These are phyloP conservation scores for Acanthurus leucopareius DNA, from an alignment of 2,797 vertebrate species.

Conservation along the genomic window DNA sequence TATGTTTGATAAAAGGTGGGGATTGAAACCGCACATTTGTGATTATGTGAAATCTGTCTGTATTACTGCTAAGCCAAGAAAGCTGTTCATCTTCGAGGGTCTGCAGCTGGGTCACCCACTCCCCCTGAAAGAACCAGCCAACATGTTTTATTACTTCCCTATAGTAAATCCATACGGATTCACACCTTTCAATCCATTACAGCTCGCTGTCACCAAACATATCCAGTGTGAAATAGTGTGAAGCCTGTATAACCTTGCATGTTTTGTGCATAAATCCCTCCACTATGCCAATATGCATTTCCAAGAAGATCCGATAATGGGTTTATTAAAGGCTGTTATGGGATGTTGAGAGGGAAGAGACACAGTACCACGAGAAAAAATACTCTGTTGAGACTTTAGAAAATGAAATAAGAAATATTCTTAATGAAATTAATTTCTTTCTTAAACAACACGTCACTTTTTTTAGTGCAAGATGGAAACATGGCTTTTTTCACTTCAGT, in stretches of 20 bases:
- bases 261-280: slow-evolving; percentile 61
- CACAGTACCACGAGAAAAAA: slow-evolving; percentile 8
- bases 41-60: slow-evolving; percentile 52
- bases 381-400: neutral
- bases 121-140: slow-evolving; percentile 24
- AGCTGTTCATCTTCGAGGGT: slow-evolving; percentile 35
- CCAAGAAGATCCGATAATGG: slow-evolving; percentile 40
- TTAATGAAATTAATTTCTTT: neutral
- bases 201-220: slow-evolving; percentile 71
- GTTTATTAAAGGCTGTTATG: slow-evolving; percentile 52
- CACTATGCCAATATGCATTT: slow-evolving; percentile 51
- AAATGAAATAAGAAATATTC: slow-evolving; percentile 15
- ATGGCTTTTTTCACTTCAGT: slow-evolving; percentile 4
- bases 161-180: slow-evolving; percentile 70
- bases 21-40: slow-evolving; percentile 41
- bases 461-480: slow-evolving; percentile 19
- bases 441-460: slow-evolving; percentile 6
- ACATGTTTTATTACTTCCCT: slow-evolving; percentile 64
- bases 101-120: slow-evolving; percentile 49
- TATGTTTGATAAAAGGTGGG: slow-evolving; percentile 32
- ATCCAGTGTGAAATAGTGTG: slow-evolving; percentile 71
- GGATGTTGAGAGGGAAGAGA: slow-evolving; percentile 31
- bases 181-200: slow-evolving; percentile 71
- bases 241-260: slow-evolving; percentile 45
- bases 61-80: slow-evolving; percentile 22